Percentiles rank a stretch among this genome's conserved stretches.
Conservation (phyloP, 2,888 invertebrate species). For the Eristalinus aeneus region DNA sequence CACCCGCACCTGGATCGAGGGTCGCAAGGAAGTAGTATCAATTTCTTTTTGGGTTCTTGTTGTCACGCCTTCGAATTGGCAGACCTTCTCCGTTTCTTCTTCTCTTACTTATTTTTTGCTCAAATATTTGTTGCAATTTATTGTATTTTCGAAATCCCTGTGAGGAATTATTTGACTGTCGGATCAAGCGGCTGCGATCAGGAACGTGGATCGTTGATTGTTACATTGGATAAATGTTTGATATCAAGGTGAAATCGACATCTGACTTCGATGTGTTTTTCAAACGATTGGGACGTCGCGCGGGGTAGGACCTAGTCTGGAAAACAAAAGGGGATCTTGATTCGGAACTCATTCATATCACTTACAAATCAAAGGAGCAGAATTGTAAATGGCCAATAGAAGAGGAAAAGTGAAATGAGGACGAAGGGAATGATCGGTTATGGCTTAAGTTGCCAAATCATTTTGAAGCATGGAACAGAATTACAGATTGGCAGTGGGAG, state of each 20-base stretch:
- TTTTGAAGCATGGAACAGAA: no score
- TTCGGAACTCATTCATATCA: no score
- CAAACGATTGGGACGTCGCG: neutral
- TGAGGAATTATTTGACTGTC: neutral
- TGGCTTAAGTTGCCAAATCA: no score
- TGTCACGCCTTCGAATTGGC: conserved; percentile 58
- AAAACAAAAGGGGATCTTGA: neutral
- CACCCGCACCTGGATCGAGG: conserved; percentile 61
- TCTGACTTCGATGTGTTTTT: neutral
- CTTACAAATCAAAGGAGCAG: no score
- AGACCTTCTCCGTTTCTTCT: conserved; percentile 17
- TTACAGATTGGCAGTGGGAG: no score
- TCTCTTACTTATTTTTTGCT: conserved; percentile 37
- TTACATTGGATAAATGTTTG: conserved; percentile 33
- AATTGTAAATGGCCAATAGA: no score
- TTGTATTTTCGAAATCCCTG: conserved; percentile 39
- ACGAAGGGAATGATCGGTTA: no score
- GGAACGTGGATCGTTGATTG: conserved; percentile 13
- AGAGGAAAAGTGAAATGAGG: no score
- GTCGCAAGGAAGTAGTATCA: conserved; percentile 51
- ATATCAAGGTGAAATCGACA: neutral
- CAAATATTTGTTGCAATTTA: conserved; percentile 64
- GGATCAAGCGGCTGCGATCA: conserved; percentile 29
- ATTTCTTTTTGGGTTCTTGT: conserved; percentile 56
- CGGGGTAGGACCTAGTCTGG: neutral